Evolutionary conservation across 2,888 invertebrate species (phyloP).

Genomic region (Oligia strigilis): DNA sequence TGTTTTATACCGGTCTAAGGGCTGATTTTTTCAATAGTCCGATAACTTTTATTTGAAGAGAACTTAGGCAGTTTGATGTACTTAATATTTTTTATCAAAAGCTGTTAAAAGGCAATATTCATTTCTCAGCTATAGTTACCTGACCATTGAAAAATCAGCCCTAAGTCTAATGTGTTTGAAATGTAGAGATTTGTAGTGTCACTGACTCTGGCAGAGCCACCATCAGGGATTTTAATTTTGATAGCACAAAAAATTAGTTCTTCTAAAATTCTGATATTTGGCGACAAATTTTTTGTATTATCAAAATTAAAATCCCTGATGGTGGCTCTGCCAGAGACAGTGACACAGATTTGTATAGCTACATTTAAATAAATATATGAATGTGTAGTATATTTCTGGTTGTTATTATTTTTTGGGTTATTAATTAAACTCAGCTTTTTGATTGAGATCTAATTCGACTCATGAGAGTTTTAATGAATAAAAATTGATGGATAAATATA

Average conservation of each 20-base stretch:
- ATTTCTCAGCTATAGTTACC: neutral
- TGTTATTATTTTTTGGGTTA: conserved; percentile 6
- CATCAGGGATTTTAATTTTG: no score
- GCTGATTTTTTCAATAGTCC: neutral
- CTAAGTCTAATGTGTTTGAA: conserved; percentile 4
- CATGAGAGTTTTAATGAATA: conserved; percentile 37
- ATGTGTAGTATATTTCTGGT: conserved; percentile 7
- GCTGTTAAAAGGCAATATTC: no score
- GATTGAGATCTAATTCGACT: conserved; percentile 62
- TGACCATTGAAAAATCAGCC: neutral
- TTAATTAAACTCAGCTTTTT: conserved; percentile 48
- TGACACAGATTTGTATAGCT: neutral
- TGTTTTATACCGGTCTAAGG: neutral
- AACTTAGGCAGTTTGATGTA: neutral
- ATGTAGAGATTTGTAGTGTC: neutral
- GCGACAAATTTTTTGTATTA: no score
- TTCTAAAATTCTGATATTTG: no score
- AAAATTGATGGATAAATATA: neutral
- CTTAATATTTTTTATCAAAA: no score
- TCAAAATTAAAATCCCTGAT: no score
- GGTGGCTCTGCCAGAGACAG: no score
- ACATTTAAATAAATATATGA: conserved; percentile 16
- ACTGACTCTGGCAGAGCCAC: no score
- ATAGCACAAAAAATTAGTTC: no score
- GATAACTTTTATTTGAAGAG: neutral